phyloP scores from a whole-genome alignment of 2,113 vertebrate genomes.

The Otus sunia region DNA sequence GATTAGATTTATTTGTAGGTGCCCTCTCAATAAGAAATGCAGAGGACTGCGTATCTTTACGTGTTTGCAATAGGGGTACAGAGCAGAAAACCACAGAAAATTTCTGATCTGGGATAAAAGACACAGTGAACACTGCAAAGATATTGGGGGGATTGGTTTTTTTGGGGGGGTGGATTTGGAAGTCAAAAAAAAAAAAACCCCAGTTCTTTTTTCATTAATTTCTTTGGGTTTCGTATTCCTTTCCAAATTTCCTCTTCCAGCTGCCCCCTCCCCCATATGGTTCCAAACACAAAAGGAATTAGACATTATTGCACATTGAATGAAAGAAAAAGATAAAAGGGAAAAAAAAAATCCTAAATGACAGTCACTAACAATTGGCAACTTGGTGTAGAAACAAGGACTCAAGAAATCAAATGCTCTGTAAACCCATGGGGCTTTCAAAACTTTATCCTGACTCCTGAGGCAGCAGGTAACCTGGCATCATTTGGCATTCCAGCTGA shows the following conservation, averaged over 20 bases:
- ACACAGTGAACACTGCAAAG: background rate
- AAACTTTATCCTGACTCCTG: background rate
- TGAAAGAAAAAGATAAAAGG: background rate
- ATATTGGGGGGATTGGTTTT: background rate
- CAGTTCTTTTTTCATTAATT: background rate
- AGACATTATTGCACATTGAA: background rate
- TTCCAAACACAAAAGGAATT: background rate
- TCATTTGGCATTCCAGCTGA: background rate
- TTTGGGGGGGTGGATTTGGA: background rate
- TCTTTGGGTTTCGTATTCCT: background rate
- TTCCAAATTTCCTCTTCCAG: background rate
- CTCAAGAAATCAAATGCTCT: background rate
- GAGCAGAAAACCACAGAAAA: background rate
- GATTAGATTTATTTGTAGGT: background rate
- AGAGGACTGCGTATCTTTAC: background rate
- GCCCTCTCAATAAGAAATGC: background rate
- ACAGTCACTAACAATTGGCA: background rate
- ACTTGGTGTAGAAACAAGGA: background rate
- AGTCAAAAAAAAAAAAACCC: background rate
- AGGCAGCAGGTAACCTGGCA: background rate
- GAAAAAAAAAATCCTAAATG: background rate
- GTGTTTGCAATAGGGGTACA: background rate
- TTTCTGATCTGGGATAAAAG: background rate
- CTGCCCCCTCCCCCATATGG: background rate
- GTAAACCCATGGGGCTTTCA: background rate